phyloP scores from a whole-genome alignment of 64 coral and sea anemone genomes.

The Pocillopora verrucosa region DNA sequence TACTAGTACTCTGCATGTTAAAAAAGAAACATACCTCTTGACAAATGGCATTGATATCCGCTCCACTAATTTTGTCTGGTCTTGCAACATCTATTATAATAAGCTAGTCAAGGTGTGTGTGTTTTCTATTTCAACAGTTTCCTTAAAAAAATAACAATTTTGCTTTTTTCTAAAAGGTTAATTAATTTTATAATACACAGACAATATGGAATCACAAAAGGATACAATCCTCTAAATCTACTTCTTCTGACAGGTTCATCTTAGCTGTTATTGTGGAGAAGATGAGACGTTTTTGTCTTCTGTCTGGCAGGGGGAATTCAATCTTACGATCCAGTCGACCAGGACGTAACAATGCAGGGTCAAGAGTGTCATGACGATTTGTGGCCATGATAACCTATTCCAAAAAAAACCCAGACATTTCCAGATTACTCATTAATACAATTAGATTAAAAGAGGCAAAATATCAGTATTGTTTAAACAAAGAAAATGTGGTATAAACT shows the following conservation, averaged over 20 bases:
- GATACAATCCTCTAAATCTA: slow-evolving; percentile 99
- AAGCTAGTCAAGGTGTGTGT: slow-evolving; percentile 51
- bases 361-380: slow-evolving; percentile 97
- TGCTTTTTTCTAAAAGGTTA: no score
- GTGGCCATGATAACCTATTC: slow-evolving; percentile 98
- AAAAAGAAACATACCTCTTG: slow-evolving; percentile 73
- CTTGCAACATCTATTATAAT: slow-evolving; percentile 87
- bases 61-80: slow-evolving; percentile 96
- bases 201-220: not conserved
- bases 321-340: slow-evolving; percentile 96
- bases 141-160: no score
- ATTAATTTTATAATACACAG: no score
- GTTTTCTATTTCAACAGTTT: not conserved
- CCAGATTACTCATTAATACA: not conserved
- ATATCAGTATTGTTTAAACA: no score
- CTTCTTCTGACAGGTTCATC: slow-evolving; percentile 97
- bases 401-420: not conserved
- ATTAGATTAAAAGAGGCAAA: no score
- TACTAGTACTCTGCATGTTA: no score
- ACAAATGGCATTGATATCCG: slow-evolving; percentile 99
- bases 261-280: slow-evolving; percentile 97
- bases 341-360: slow-evolving; percentile 92
- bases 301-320: slow-evolving; percentile 97
- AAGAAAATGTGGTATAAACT: no score
- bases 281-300: slow-evolving; percentile 96